phyloP scores from a whole-genome alignment of 2,797 vertebrate species.

The Sciurus carolinensis region DNA sequence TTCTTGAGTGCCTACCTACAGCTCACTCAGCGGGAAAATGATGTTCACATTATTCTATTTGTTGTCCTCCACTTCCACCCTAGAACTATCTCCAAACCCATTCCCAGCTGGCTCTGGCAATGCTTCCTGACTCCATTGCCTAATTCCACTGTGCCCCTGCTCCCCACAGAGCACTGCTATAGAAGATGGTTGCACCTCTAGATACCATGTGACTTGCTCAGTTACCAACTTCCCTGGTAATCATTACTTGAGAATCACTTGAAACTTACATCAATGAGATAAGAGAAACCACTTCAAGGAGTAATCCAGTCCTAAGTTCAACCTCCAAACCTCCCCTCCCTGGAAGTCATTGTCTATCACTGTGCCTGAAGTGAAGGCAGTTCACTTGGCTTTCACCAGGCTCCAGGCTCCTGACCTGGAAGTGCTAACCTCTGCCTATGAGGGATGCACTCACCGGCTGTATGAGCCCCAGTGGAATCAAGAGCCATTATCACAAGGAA shows the following conservation, averaged over 20 bases:
- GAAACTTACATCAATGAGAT: neutral
- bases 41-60: neutral
- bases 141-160: neutral
- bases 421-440: conserved; percentile 57
- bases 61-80: too few species aligned
- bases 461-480: neutral
- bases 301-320: neutral
- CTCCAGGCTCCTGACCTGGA: conserved; percentile 72
- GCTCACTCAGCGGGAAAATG: neutral
- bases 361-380: conserved; percentile 81
- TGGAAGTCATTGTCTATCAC: conserved; percentile 62
- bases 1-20: neutral
- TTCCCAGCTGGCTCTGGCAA: neutral
- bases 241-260: conserved; percentile 28
- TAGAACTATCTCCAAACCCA: neutral
- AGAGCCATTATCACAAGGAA: conserved; percentile 59
- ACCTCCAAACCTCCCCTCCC: neutral
- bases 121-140: neutral
- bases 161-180: neutral
- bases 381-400: conserved; percentile 79
- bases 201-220: neutral
- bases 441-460: neutral
- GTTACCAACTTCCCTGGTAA: neutral
- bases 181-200: conserved; percentile 57
- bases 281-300: conserved; percentile 56